Conservation (phyloP, 2,113 vertebrate genomes). For the Strix aluco region DNA sequence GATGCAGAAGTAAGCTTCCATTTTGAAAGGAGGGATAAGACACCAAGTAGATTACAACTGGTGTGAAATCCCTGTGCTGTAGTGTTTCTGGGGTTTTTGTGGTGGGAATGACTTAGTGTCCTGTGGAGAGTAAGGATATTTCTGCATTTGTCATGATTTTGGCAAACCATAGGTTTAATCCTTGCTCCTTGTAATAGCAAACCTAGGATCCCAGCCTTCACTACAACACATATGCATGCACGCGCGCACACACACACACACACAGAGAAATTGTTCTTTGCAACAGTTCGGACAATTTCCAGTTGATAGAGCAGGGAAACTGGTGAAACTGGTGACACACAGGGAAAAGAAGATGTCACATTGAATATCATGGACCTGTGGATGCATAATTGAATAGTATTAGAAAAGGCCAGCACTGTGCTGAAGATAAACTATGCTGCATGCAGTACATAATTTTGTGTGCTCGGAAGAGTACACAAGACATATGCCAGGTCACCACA, state of each 20-base stretch:
- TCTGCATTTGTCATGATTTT: neutral
- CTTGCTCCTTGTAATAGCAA: neutral
- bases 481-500: neutral
- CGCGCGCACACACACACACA: neutral
- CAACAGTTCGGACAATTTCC: neutral
- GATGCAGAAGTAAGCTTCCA: neutral
- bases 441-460: neutral
- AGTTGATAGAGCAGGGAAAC: neutral
- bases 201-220: neutral
- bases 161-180: neutral
- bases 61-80: neutral
- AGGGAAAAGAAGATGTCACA: neutral
- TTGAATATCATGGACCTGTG: neutral
- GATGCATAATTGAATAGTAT: neutral
- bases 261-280: neutral
- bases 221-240: neutral
- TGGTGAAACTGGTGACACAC: neutral
- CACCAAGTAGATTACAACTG: neutral
- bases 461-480: neutral
- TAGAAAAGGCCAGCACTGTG: neutral
- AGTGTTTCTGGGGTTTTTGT: neutral
- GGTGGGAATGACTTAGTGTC: neutral
- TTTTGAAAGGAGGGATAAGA: neutral
- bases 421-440: neutral
- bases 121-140: neutral